Base-by-base conservation (phyloP, 2,888 invertebrate species). In the Notocelia uddmanniana region DNA sequence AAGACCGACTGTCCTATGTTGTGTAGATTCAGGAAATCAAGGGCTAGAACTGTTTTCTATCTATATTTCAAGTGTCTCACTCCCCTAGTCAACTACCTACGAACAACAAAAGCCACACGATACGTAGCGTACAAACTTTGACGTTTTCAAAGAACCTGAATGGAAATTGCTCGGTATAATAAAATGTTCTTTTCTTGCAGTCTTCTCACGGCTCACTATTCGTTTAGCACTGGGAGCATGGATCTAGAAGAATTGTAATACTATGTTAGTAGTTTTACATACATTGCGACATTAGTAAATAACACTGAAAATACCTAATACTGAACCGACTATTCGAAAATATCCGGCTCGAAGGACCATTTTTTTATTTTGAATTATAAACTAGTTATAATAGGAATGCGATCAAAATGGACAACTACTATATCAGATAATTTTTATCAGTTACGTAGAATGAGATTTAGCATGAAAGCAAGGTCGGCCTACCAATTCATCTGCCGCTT, bases 221-320 rank as follows among this genome's bases (percentile, higher is more conserved):
- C 96, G 93, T 95, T 96, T 95, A 97, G 95, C 91, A 96, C 96
- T 85, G 96, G 96, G 94, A 97, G 96, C 95, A 96, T 96, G 93
- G 96, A 96, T 95, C 96, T 95, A 95, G 91, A 94, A 94, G 85
- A 85, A 85, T 69, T 83, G 80, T 81, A 76, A 76, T 63, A 62
- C 41, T 75, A 74, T 67, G 58, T 69, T 73, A 52, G 50, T 67
- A 69, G 26, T 21, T 10, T 23, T 23, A 37, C 50, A 48, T 54
- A 63, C 34, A 54, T 41, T 19, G 23, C 34, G 6, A 45, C 19
- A 26, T 52, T 45, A n/a, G 37, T 58, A 60, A 34, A 15, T 41
- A 66, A 55, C 58, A 54, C 34, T 37, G 2, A 64, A 59, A 23
- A 37, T 54, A 63, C 26, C 26, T 15, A 37, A 0, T 45, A 26